Evolutionary conservation across 2,797 vertebrate species (phyloP).

Genomic region (Apogon hyalosoma): DNA sequence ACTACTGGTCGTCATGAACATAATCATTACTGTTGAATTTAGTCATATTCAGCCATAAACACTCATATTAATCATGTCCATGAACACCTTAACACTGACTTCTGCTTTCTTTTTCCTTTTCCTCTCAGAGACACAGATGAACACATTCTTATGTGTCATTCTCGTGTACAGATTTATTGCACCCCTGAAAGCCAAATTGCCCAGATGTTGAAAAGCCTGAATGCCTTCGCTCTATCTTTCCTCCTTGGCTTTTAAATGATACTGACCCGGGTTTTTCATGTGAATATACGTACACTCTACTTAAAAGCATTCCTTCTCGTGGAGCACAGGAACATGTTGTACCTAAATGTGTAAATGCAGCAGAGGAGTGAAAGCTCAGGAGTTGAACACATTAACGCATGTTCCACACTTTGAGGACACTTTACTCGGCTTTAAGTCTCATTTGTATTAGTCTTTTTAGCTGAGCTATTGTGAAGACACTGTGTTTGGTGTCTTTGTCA

Average conservation of each 20-base stretch:
- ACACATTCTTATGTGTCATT: neutral
- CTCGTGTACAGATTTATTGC: neutral
- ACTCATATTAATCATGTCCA: too few relatives aligned
- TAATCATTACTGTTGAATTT: too few relatives aligned
- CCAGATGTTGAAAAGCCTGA: neutral
- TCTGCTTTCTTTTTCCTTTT: neutral
- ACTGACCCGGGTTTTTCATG: neutral
- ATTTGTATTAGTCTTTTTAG: constrained; percentile 11
- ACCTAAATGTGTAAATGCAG: constrained; percentile 8
- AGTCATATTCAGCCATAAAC: too few relatives aligned
- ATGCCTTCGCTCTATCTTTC: neutral
- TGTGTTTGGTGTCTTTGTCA: too few relatives aligned
- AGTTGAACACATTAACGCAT: constrained; percentile 10
- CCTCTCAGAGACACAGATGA: neutral
- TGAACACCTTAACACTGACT: too few relatives aligned
- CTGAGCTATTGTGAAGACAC: too few relatives aligned
- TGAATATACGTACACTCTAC: neutral
- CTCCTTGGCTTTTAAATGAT: neutral
- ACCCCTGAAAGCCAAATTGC: neutral
- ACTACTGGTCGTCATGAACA: too few relatives aligned
- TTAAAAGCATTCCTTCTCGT: constrained; percentile 3
- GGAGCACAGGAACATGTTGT: neutral
- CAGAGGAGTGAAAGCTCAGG: constrained; percentile 3
- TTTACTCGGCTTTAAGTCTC: constrained; percentile 7
- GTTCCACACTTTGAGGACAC: neutral